Base-by-base conservation (phyloP, 2,888 invertebrate species). In the Temnothorax rugatulus region DNA sequence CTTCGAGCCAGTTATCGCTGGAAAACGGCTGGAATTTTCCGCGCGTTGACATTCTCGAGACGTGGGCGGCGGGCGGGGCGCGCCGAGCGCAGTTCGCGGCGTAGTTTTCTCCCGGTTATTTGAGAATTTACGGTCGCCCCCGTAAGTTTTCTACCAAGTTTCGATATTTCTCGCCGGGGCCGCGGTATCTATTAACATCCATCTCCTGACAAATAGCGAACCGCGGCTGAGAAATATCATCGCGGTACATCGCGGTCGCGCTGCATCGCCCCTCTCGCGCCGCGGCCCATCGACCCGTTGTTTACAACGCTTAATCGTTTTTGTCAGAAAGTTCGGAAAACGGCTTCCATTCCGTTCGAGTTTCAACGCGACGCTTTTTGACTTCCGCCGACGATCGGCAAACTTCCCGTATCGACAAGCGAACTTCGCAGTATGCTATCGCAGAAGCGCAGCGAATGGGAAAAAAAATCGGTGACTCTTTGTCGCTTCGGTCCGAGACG, bases 281-380 rank as follows among this genome's bases (percentile, higher is more conserved):
- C 63, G 38, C 15, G 29, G 29, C 29, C 29, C 82, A 82, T 74
- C 82, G 82, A 76, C 41, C 74, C 76, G 82, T 82, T 75, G 75
- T 75, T 75, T 82, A 82, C 79, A 71, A 59, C 79, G 79, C 71
- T 81, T 81, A 81, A 81, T 81, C 79, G 79, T 81, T 81, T 81
- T 81, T 81, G 79, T 81, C 79, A 81, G 79, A 81, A 81, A 81
- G 59, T 81, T 81, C 59, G 71, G 79, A 81, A 81, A 81, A 81
- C 59, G 66, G 79, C 79, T 71, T 59, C 71, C 59, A 71, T 81
- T 71, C 79, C 71, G 25, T 61, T 81, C 71, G 79, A 81, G 71
- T 71, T 71, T 81, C 79, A 47, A 47, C 79, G 59, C 59, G 59
- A 81, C 79, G 71, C 54, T 81, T 81, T 71, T 71, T 71, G 71